Conservation (phyloP, 2,113 vertebrate genomes). For the Cynoglossus semilaevis region DNA sequence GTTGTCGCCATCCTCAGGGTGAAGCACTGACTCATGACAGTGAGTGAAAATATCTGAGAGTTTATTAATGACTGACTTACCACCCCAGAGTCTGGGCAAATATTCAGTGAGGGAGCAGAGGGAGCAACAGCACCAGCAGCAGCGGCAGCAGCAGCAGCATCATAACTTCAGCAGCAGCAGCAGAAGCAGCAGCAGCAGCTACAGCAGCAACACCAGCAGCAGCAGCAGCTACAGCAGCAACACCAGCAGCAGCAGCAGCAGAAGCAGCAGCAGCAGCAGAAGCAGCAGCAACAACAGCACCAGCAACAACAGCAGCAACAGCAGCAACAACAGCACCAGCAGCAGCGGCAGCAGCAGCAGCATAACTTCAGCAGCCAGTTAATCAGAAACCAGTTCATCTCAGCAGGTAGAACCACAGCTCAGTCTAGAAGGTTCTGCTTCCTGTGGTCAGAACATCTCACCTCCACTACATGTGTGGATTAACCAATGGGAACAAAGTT, state of each 20-base stretch:
- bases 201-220: background rate
- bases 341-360: background rate
- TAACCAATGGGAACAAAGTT: no score
- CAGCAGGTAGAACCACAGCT: no score
- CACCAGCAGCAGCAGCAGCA: background rate
- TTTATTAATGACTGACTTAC: conserved; percentile 43
- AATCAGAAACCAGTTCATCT: no score
- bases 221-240: background rate
- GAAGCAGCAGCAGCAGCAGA: background rate
- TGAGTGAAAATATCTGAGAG: background rate
- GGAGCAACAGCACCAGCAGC: background rate
- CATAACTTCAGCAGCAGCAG: background rate
- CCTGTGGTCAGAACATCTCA: no score
- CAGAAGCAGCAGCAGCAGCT: no score
- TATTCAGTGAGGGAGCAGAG: conserved; percentile 20
- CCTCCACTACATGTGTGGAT: no score
- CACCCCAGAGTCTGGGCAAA: conserved; percentile 3
- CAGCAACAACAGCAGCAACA: background rate
- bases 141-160: background rate
- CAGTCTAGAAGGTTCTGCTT: no score
- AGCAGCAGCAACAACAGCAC: no score
- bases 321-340: background rate
- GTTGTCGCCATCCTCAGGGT: conserved; percentile 4
- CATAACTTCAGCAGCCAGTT: background rate
- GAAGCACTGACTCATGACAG: background rate